Evolutionary conservation across 2,113 vertebrate genomes (phyloP), one percentile per base, ranked within the genome.

Genomic region (Onychostoma macrolepis): DNA sequence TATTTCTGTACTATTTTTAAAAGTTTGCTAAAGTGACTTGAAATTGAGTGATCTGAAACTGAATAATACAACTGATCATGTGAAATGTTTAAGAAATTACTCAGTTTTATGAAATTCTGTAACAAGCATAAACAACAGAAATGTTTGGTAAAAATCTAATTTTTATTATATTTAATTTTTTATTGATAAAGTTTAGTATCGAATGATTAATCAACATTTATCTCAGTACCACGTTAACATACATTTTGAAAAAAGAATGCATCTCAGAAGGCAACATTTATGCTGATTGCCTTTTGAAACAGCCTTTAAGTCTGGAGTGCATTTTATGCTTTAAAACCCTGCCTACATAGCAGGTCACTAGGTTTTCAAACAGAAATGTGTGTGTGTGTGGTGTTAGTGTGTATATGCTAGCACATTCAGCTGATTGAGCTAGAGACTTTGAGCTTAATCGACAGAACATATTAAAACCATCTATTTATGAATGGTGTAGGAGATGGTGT

Each of bases 401-500:
- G 50, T 21, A 53, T 79, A 50, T 36, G 76, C 56, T 36, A 56
- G 10, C 48, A 53, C 12, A 19, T 56, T 79, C 30, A 78, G 48
- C 48, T 79, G 48, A 78, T 53, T 41, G 26, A 33, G 76, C 26
- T 56, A 21, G 30, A 79, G 3, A 33, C 78, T 76, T 48, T 76
- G 43, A 15, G 43, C 43, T 80, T 41, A 63, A 61, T 13, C 24
- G 38, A 28, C 21, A 9, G 53, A 26, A 80, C 78, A 63, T 80
- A 17, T 80, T 80, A 26, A 80, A 58, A 13, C 9, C 11, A 15
- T 63, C 78, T 63, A 63, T 80, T 80, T 80, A 41, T 80, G 78
- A 80, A 80, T 80, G 78, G 11, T 38, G 30, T 79, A 15, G 53
- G 50, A 43, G 36, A 74, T 74, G 71, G 74, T 76, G 74, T 48